These are phyloP conservation scores for Clinocottus analis DNA, from an alignment of 2,113 vertebrate genomes.

Conservation along the genomic window DNA sequence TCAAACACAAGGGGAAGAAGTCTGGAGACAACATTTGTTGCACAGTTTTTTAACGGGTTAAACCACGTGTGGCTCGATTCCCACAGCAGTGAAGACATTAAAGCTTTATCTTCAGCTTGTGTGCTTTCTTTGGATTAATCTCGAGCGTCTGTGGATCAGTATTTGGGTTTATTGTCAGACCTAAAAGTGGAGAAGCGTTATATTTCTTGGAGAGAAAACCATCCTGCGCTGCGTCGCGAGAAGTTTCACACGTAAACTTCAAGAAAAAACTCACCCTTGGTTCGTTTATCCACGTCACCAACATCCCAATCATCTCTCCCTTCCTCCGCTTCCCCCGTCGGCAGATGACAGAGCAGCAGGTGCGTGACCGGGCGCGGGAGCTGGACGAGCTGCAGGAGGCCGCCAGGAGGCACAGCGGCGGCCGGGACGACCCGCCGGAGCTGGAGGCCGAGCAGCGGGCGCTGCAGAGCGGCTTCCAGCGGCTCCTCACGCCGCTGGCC, in stretches of 20 bases:
- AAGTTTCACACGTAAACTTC: constrained; percentile 12
- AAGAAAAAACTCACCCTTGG: constrained; percentile 7
- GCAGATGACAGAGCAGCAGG: constrained; percentile 93
- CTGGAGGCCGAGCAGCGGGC: constrained; percentile 81
- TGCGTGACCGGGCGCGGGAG: constrained; percentile 87
- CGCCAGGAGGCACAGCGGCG: constrained; percentile 72
- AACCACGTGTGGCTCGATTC: constrained; percentile 2
- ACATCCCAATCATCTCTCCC: too few relatives aligned
- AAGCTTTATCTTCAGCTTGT: neutral
- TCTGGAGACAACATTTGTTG: too few relatives aligned
- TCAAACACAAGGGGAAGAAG: too few relatives aligned
- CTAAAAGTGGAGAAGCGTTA: neutral
- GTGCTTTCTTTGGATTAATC: constrained; percentile 30
- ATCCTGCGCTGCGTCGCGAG: too few relatives aligned
- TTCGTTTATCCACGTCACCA: too few relatives aligned
- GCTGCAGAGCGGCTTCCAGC: constrained; percentile 86
- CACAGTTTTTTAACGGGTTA: too few relatives aligned
- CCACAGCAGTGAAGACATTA: constrained; percentile 21
- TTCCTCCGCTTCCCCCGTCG: too few relatives aligned
- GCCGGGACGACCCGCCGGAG: constrained; percentile 80
- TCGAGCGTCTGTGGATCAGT: neutral
- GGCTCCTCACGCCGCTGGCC: constrained; percentile 87
- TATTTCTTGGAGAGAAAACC: neutral
- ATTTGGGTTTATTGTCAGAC: constrained; percentile 12
- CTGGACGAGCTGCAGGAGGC: constrained; percentile 89